Conservation (phyloP, 2,797 vertebrate species). For the Erpetoichthys calabaricus region DNA sequence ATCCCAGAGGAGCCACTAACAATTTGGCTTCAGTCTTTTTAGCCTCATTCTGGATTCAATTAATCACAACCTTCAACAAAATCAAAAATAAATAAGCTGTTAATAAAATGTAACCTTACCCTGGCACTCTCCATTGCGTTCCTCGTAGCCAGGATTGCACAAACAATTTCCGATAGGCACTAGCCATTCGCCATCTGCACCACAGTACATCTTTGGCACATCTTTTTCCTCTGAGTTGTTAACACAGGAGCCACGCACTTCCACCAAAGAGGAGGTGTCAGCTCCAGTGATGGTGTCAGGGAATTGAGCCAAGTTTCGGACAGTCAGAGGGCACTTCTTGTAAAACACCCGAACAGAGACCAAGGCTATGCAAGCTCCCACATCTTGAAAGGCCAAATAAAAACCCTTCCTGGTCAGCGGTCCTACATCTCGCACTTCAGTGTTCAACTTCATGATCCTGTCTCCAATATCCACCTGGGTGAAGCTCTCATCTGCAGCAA, state of each 20-base stretch:
- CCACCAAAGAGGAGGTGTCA: slow-evolving; percentile 88
- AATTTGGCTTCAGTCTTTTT: slow-evolving; percentile 53
- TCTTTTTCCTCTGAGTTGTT: slow-evolving; percentile 93
- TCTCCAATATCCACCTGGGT: slow-evolving; percentile 96
- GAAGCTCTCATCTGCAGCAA: slow-evolving; percentile 93
- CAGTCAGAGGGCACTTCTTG: slow-evolving; percentile 82
- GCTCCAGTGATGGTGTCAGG: slow-evolving; percentile 88
- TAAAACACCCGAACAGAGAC: slow-evolving; percentile 92
- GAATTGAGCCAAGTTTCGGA: slow-evolving; percentile 87
- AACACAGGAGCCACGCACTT: slow-evolving; percentile 89
- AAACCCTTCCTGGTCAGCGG: slow-evolving; percentile 78
- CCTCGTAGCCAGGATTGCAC: slow-evolving; percentile 88
- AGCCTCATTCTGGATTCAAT: slow-evolving; percentile 59
- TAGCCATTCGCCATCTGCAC: slow-evolving; percentile 93
- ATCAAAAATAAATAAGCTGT: slow-evolving; percentile 9
- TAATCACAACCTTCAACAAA: slow-evolving; percentile 28
- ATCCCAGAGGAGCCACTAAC: slow-evolving; percentile 64
- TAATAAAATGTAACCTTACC: slow-evolving; percentile 58
- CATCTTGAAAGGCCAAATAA: slow-evolving; percentile 93
- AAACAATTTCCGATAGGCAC: slow-evolving; percentile 95
- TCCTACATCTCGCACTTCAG: slow-evolving; percentile 83
- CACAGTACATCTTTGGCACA: slow-evolving; percentile 97
- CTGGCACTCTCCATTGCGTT: slow-evolving; percentile 79
- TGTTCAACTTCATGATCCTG: slow-evolving; percentile 95
- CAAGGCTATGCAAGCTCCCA: slow-evolving; percentile 87